A percentile compares a stretch with the other conserved stretches of the same genome.
Conservation (phyloP, 1,140 invertebrate genomes). For the Calycopis cecrops region DNA sequence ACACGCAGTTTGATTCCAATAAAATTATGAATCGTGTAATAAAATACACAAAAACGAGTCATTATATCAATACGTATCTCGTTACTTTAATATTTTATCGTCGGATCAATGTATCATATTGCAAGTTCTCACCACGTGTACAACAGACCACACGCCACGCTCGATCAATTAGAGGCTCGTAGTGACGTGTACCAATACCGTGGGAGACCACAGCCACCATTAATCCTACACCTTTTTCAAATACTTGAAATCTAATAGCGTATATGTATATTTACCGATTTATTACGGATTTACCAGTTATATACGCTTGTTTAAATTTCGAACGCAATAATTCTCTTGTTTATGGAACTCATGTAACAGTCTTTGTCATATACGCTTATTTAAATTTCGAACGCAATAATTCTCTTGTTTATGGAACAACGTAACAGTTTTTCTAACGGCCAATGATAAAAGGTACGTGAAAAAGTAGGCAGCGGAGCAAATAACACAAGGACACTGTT, state of each 20-base stretch:
- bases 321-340: constrained; percentile 27
- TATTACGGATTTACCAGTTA: constrained; percentile 42
- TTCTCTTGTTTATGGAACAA: constrained; percentile 24
- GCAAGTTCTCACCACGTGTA: constrained; percentile 38
- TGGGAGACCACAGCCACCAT: constrained; percentile 11
- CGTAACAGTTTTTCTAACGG: constrained; percentile 32
- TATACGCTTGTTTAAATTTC: constrained; percentile 30
- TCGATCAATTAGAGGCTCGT: constrained; percentile 30
- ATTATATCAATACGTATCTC: constrained; percentile 4
- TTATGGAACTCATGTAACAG: constrained; percentile 21
- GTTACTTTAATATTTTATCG: constrained; percentile 30
- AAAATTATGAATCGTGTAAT: constrained; percentile 1
- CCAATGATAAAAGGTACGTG: constrained; percentile 58
- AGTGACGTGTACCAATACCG: constrained; percentile 43
- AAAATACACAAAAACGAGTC: background rate
- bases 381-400: constrained; percentile 28
- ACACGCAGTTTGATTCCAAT: background rate
- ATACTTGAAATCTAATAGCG: constrained; percentile 6
- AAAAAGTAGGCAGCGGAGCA: constrained; percentile 63
- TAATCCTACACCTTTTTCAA: constrained; percentile 18
- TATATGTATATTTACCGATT: constrained; percentile 44
- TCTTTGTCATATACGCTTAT: constrained; percentile 36
- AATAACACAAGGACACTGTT: constrained; percentile 73
- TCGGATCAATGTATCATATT: constrained; percentile 27
- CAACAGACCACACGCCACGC: constrained; percentile 26